Conservation (phyloP, 64 coral and sea anemone species). For the Porites lutea region DNA sequence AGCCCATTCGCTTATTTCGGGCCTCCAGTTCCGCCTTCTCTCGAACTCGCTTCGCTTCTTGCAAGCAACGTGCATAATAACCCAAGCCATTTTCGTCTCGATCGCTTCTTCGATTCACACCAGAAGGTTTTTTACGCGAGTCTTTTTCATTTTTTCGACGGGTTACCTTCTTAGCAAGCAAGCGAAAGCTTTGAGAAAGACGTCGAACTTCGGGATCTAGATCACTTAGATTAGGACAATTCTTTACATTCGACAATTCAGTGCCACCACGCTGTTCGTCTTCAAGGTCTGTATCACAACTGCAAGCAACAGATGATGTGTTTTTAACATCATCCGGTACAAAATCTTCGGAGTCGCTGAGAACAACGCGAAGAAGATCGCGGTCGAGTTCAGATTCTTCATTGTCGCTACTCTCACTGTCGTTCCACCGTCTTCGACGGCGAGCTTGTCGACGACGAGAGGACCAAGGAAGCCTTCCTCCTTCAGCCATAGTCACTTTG, state of each 20-base stretch:
- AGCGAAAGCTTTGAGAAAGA: background rate
- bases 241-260: background rate
- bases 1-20: background rate
- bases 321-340: constrained; percentile 37
- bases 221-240: constrained; percentile 15
- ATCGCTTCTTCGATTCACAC: background rate
- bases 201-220: constrained; percentile 14
- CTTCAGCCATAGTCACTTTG: constrained; percentile 15
- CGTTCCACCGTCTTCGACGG: background rate
- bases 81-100: constrained; percentile 25
- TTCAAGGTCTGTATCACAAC: constrained; percentile 30
- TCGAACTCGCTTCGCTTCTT: constrained; percentile 25
- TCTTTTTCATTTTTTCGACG: background rate
- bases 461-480: constrained; percentile 32
- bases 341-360: constrained; percentile 39
- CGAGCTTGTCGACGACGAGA: constrained; percentile 30
- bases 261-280: background rate
- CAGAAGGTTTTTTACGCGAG: background rate
- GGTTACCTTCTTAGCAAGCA: background rate
- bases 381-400: constrained; percentile 4
- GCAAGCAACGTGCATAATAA: constrained; percentile 14
- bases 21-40: constrained; percentile 1
- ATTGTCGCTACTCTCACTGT: constrained; percentile 13
- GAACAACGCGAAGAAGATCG: constrained; percentile 27
- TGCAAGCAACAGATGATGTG: constrained; percentile 35